Evolutionary conservation across 2,888 invertebrate genomes (phyloP).

Genomic region (Atherix ibis): DNA sequence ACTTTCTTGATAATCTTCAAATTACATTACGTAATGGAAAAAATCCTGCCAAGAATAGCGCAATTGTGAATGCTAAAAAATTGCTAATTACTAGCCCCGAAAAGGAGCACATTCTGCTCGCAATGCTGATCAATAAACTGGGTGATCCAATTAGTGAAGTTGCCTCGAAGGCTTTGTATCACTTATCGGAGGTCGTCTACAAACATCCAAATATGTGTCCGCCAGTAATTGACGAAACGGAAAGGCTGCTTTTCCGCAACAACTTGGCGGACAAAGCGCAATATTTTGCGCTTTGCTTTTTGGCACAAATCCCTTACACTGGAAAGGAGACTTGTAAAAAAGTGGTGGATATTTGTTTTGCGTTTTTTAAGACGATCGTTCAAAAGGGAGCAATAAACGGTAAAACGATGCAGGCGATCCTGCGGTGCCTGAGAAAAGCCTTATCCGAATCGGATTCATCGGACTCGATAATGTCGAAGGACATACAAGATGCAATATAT

Average conservation of each 20-base stretch:
- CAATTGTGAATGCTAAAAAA: constrained; percentile 24
- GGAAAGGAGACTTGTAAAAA: constrained; percentile 65
- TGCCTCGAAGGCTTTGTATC: constrained; percentile 75
- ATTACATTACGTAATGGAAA: constrained; percentile 27
- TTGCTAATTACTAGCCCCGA: constrained; percentile 27
- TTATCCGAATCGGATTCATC: constrained; percentile 25
- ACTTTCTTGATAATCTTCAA: constrained; percentile 29
- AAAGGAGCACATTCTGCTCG: constrained; percentile 42
- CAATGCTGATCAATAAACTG: constrained; percentile 79
- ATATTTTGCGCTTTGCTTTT: constrained; percentile 83
- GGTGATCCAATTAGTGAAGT: constrained; percentile 76
- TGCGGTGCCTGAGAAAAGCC: constrained; percentile 70
- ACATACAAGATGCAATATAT: constrained; percentile 51
- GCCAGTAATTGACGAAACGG: constrained; percentile 74
- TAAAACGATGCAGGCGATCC: constrained; percentile 66
- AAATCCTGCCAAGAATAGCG: constrained; percentile 25
- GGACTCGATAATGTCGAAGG: constrained; percentile 24
- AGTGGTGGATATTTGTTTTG: constrained; percentile 82
- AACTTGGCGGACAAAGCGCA: constrained; percentile 77
- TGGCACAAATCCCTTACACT: constrained; percentile 64
- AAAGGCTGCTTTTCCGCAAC: constrained; percentile 74
- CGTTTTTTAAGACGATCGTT: constrained; percentile 84
- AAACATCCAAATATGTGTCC: constrained; percentile 86
- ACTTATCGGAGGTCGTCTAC: constrained; percentile 63
- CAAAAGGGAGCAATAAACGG: constrained; percentile 67